Percentiles rank a stretch among this genome's conserved stretches.
phyloP scores from a whole-genome alignment of 64 coral and sea anemone genomes.

The Dendrophyllia cribrosa region DNA sequence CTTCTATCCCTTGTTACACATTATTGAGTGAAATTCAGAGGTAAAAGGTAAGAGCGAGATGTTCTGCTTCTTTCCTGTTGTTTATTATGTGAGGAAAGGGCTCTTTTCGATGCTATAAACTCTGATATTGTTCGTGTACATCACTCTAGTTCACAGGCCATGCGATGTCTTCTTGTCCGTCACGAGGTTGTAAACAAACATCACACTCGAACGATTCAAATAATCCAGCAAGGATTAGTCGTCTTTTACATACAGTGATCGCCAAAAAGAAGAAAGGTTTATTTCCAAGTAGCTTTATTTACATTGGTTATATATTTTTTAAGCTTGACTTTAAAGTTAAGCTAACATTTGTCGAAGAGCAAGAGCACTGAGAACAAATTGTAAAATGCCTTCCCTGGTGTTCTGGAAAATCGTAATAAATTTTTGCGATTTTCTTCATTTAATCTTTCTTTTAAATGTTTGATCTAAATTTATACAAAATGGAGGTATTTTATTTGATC shows the following conservation, averaged over 20 bases:
- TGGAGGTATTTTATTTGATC: background rate
- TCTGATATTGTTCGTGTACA: background rate
- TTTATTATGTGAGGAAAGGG: background rate
- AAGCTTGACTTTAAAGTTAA: no score
- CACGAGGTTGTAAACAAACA: slow-evolving; percentile 40
- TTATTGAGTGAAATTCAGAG: background rate
- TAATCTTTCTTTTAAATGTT: background rate
- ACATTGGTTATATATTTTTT: no score
- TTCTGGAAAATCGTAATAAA: no score
- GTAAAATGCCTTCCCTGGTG: no score
- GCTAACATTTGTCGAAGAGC: no score
- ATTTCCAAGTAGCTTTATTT: background rate
- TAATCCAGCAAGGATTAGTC: background rate
- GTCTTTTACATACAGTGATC: background rate
- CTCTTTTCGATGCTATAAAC: background rate
- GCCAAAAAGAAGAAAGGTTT: background rate
- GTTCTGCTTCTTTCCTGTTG: background rate
- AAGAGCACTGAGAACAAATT: no score
- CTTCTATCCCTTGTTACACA: background rate
- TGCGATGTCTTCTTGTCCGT: background rate
- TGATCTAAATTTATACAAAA: no score
- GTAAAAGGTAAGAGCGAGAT: background rate
- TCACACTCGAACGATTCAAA: background rate
- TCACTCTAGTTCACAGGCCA: background rate
- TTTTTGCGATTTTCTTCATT: background rate